Conservation (phyloP, 2,113 vertebrate species). For the Myxocyprinus asiaticus region DNA sequence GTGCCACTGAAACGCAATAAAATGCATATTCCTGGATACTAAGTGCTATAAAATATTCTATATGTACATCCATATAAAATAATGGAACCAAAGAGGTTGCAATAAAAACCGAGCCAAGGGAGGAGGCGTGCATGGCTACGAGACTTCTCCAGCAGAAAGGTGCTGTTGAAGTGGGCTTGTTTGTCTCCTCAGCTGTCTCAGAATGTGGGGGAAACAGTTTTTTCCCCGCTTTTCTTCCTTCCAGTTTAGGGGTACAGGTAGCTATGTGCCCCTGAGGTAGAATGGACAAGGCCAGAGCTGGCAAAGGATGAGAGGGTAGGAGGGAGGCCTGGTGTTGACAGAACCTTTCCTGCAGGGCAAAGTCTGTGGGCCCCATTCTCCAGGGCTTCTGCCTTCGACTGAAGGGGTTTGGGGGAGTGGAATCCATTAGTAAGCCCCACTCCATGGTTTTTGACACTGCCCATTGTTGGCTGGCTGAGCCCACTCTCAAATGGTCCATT, state of each 20-base stretch:
- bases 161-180: conserved; percentile 13
- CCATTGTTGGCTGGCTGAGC: conserved; percentile 44
- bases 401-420: conserved; percentile 68
- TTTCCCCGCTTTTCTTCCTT: conserved; percentile 37
- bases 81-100: conserved; percentile 60
- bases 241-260: conserved; percentile 71
- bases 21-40: conserved; percentile 62
- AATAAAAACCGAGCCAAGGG: conserved; percentile 57
- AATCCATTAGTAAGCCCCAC: conserved; percentile 80
- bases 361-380: conserved; percentile 74
- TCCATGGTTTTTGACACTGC: conserved; percentile 50
- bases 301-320: conserved; percentile 65
- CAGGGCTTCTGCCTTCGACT: conserved; percentile 56
- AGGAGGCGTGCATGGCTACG: conserved; percentile 59
- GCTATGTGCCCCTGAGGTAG: conserved; percentile 81
- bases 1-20: conserved; percentile 50
- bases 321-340: conserved; percentile 52
- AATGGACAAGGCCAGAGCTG: conserved; percentile 73
- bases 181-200: background rate
- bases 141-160: conserved; percentile 49
- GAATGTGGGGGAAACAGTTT: conserved; percentile 20
- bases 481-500: conserved; percentile 57
- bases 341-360: conserved; percentile 64
- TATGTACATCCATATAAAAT: conserved; percentile 67
- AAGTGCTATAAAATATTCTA: conserved; percentile 63